Evolutionary conservation across 1,140 invertebrate species (phyloP), one percentile per base, ranked within the genome.

Genomic region (Rhagoletis zephyria): DNA sequence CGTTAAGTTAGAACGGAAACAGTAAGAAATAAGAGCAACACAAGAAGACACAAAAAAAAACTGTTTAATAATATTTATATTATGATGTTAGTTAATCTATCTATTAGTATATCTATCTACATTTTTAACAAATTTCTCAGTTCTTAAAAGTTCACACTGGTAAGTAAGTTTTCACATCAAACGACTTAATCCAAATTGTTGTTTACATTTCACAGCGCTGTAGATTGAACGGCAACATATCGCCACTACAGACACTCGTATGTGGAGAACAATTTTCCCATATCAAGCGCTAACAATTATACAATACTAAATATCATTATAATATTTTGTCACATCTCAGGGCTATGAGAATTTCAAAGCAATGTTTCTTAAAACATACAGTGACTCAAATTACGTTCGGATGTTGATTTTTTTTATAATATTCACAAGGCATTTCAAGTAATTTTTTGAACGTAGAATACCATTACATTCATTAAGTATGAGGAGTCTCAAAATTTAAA

Each of bases 141-240:
- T 30, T 30, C 30, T 30, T 30, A 30, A 40, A 6, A 67, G 30
- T 40, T 10, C 30, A 30, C 64, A 67, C 40, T 30, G 30, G 30
- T 56, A 56, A 56, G 10, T 56, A 56, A 56, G 51, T 56, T 10
- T 5, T 56, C 51, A 56, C 2, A 42, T 67, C n/a, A 67, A 40
- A n/a, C 14, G 45, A 74, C 40, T 42, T 74, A 45, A 74, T 6
- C 10, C 42, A 74, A 45, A 74, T 42, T 45, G 6, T 48, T 74
- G 16, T 74, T 74, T 74, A 74, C 67, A 45, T 45, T 74, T 74
- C 67, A 74, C 67, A 74, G 40, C 67, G 67, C 42, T 74, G 67
- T 45, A 74, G 67, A 40, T 45, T 12, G 16, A 3, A 14, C 12
- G 14, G 67, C 3, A 16, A 48, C 12, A 74, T 4, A n/a, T 74